Evolutionary conservation across 2,888 invertebrate species (phyloP), one percentile per base, ranked within the genome.

Genomic region (Odontocolon sp.): DNA sequence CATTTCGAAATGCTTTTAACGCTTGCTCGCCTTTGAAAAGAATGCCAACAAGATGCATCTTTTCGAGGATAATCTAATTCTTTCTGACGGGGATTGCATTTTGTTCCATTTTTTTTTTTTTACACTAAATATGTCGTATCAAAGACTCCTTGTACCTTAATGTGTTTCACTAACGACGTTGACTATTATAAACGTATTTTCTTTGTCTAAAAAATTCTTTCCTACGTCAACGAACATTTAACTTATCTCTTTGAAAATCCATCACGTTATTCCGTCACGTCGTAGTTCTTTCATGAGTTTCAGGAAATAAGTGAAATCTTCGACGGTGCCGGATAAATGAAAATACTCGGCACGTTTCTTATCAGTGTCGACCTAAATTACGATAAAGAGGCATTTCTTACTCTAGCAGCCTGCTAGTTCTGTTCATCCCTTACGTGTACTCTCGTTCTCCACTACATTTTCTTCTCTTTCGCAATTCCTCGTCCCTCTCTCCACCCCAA

Each of bases 331-430:
- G 67, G 67, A 77, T 80, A 83, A 82, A 78, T 74, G 79, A 69
- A 79, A 80, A 80, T 81, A 83, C 78, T 57, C 74, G 79, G 71
- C 81, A 80, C 82, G 84, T 82, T 84, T 82, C 84, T 85, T 85
- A 85, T 84, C 83, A 72, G 72, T 40, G 66, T 31, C 84, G 79
- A 82, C 81, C 80, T 83, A 79, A 85, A 84, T 85, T 84, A 82
- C 82, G 79, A 82, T 80, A 79, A 71, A 71, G 66, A 66, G 70
- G 59, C 84, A 78, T 80, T 81, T 81, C 83, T 83, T 59, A 42
- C 77, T 72, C 79, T 47, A 31, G 18, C 64, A 50, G 16, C 16
- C 52, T 26, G 14, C 16, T 16, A 28, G 50, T 52, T 63, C n/a
- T n/a, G n/a, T n/a, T 61, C 45, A 42, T 67, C 56, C 52, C 54